These are phyloP conservation scores for Netelia melanura DNA, from an alignment of 2,888 invertebrate genomes.

Conservation along the genomic window DNA sequence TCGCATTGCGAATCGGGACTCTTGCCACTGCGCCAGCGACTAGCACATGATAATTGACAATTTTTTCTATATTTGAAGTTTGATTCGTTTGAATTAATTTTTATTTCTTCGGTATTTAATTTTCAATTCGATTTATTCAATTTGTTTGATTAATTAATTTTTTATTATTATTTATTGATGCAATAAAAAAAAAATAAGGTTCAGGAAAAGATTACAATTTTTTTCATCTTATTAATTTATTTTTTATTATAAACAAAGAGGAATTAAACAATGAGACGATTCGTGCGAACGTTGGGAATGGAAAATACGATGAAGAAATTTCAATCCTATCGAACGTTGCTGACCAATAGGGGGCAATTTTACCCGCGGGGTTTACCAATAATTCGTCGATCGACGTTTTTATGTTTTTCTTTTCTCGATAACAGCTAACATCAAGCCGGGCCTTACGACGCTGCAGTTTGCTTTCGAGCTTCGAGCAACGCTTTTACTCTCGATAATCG, in stretches of 20 bases:
- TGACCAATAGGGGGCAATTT: constrained; percentile 27
- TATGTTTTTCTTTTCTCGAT: background rate
- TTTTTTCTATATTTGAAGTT: too few species aligned
- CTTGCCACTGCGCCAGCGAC: too few species aligned
- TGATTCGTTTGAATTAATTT: too few species aligned
- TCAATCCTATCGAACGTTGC: background rate
- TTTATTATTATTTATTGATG: too few species aligned
- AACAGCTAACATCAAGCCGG: constrained; percentile 6
- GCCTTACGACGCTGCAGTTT: constrained; percentile 6
- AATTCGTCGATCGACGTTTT: constrained; percentile 49
- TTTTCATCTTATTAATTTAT: too few species aligned
- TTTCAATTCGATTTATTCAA: too few species aligned
- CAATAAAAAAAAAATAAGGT: too few species aligned
- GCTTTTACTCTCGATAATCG: constrained; percentile 30
- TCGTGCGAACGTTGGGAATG: background rate
- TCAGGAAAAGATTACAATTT: too few species aligned
- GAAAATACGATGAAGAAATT: background rate
- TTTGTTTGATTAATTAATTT: too few species aligned
- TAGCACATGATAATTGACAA: too few species aligned
- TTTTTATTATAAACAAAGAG: background rate
- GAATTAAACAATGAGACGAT: background rate
- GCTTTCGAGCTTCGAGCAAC: constrained; percentile 23
- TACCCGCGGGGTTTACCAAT: constrained; percentile 39
- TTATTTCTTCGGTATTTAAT: too few species aligned
- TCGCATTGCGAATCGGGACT: too few species aligned